Percentiles rank a stretch among this genome's conserved stretches.
These are phyloP conservation scores for Campylorhamphus procurvoides DNA, from an alignment of 2,113 vertebrate species.

Conservation along the genomic window DNA sequence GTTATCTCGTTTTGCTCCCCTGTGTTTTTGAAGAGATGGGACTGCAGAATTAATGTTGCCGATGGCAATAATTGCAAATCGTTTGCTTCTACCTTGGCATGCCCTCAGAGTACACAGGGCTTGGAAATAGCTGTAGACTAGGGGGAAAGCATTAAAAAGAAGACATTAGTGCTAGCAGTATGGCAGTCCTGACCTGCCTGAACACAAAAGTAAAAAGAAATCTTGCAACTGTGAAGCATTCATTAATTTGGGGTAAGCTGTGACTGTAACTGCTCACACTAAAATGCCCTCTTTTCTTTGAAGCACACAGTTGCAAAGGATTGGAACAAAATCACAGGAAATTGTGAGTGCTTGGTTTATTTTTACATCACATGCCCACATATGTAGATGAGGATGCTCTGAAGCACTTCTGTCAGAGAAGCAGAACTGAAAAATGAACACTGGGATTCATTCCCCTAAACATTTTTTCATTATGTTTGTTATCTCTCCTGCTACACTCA, in stretches of 20 bases:
- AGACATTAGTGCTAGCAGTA: neutral
- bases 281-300: neutral
- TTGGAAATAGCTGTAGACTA: neutral
- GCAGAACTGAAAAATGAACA: neutral
- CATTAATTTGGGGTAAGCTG: neutral
- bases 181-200: neutral
- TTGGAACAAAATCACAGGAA: neutral
- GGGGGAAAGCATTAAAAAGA: neutral
- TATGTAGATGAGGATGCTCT: neutral
- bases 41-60: conserved; percentile 45
- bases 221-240: neutral
- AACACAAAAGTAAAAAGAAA: accelerated
- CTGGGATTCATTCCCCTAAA: neutral
- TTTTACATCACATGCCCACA: neutral
- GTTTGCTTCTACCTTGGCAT: conserved; percentile 32
- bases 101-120: conserved; percentile 26
- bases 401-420: neutral
- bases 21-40: neutral
- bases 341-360: neutral
- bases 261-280: neutral
- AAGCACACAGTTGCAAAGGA: neutral
- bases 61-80: neutral
- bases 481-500: neutral
- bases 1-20: conserved; percentile 11
- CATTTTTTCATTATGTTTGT: neutral